Conservation (phyloP, 2,797 vertebrate genomes). For the Hemitrygon akajei region DNA sequence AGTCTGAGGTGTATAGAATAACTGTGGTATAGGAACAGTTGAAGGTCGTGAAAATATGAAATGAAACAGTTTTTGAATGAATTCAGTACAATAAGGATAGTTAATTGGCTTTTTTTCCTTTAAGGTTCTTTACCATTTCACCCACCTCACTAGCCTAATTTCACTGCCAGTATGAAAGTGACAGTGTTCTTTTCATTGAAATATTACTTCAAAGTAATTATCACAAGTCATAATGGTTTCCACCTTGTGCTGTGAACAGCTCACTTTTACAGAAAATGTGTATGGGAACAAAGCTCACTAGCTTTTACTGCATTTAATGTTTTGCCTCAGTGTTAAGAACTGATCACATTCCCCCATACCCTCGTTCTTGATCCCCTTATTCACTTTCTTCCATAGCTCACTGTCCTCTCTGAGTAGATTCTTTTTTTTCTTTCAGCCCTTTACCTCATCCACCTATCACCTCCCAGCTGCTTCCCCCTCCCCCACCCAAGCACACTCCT, state of each 20-base stretch:
- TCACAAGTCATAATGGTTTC: background rate
- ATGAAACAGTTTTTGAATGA: background rate
- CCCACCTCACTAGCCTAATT: background rate
- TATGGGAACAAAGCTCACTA: constrained; percentile 1
- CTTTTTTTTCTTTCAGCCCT: no score
- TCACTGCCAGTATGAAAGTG: background rate
- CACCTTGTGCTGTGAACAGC: background rate
- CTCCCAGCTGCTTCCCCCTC: no score
- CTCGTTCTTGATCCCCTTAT: no score
- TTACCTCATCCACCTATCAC: no score
- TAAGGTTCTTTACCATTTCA: background rate
- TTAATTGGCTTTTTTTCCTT: background rate
- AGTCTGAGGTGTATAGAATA: background rate
- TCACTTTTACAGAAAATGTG: background rate
- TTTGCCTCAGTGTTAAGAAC: background rate
- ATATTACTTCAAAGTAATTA: background rate
- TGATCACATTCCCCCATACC: no score
- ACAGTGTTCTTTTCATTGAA: background rate
- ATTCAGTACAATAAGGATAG: background rate
- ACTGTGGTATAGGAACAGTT: background rate
- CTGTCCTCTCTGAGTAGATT: no score
- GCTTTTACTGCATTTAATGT: background rate
- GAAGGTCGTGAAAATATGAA: background rate
- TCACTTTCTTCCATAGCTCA: no score
- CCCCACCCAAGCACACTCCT: no score